Percentiles rank a stretch among this genome's conserved stretches.
These are phyloP conservation scores for Varanus salvator DNA, from an alignment of 2,113 vertebrate genomes.

Conservation along the genomic window DNA sequence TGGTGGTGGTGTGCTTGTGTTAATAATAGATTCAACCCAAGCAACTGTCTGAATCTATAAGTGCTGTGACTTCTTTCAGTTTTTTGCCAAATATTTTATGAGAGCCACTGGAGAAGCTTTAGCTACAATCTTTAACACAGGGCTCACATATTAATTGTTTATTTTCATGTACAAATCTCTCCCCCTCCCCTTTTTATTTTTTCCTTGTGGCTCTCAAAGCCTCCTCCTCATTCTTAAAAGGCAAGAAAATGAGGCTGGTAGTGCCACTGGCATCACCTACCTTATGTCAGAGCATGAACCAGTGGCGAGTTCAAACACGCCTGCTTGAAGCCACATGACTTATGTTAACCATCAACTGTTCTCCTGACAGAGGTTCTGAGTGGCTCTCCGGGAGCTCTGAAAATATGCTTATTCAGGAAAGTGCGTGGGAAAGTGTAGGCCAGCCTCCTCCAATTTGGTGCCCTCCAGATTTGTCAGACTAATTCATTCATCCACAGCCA, in stretches of 20 bases:
- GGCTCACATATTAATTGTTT: background rate
- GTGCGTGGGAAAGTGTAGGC: background rate
- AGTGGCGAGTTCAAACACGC: too few relatives aligned
- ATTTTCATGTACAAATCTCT: too few relatives aligned
- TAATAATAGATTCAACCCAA: background rate
- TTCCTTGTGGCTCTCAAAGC: too few relatives aligned
- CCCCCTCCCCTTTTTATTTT: too few relatives aligned
- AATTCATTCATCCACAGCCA: background rate
- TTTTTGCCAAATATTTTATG: background rate
- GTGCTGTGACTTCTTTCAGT: background rate
- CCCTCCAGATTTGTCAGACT: background rate
- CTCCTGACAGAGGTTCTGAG: background rate
- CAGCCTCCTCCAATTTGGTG: background rate
- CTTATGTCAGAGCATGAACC: too few relatives aligned
- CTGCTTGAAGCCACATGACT: too few relatives aligned
- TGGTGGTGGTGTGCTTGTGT: too few relatives aligned
- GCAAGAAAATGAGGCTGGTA: too few relatives aligned
- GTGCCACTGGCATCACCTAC: too few relatives aligned
- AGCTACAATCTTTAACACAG: background rate
- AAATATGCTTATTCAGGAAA: background rate
- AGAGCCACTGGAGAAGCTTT: background rate
- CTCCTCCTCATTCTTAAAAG: too few relatives aligned
- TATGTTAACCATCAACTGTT: too few relatives aligned
- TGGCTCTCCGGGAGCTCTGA: background rate
- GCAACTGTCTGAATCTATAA: background rate